A percentile compares a stretch with the other conserved stretches of the same genome.
These are phyloP conservation scores for Globia sparganii DNA, from an alignment of 2,888 invertebrate genomes.

Conservation along the genomic window DNA sequence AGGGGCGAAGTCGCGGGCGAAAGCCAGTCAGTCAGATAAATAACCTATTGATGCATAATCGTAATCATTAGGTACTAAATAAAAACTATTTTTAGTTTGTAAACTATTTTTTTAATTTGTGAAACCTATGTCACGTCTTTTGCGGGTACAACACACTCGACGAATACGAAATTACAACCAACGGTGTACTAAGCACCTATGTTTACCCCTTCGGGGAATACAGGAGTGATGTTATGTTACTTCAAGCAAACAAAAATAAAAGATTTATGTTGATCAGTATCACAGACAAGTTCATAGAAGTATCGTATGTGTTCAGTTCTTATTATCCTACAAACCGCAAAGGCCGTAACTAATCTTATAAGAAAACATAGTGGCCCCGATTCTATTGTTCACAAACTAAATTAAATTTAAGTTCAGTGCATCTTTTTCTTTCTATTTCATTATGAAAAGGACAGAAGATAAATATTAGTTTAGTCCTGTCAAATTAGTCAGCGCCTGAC, in stretches of 20 bases:
- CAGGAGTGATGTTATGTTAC: neutral
- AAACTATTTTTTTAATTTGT: neutral
- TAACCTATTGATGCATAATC: neutral
- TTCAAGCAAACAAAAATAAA: conserved; percentile 7
- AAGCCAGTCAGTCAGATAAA: neutral
- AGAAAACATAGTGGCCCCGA: too few relatives aligned
- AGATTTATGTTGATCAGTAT: neutral
- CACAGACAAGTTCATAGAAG: neutral
- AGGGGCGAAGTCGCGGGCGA: neutral
- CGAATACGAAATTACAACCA: neutral
- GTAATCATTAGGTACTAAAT: neutral
- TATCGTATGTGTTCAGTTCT: conserved; percentile 1
- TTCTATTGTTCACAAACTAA: too few relatives aligned
- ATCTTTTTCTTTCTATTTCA: too few relatives aligned
- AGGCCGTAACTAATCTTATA: conserved; percentile 21
- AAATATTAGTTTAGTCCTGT: too few relatives aligned
- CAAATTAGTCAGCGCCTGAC: too few relatives aligned
- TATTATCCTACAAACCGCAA: conserved; percentile 42
- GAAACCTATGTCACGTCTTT: neutral
- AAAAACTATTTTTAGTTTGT: neutral
- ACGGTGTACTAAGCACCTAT: neutral
- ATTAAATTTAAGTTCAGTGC: too few relatives aligned
- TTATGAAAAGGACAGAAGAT: too few relatives aligned
- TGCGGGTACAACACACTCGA: neutral
- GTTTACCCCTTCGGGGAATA: neutral